Base-by-base conservation (phyloP, 2,113 vertebrate genomes). In the Gobiocypris rarus region DNA sequence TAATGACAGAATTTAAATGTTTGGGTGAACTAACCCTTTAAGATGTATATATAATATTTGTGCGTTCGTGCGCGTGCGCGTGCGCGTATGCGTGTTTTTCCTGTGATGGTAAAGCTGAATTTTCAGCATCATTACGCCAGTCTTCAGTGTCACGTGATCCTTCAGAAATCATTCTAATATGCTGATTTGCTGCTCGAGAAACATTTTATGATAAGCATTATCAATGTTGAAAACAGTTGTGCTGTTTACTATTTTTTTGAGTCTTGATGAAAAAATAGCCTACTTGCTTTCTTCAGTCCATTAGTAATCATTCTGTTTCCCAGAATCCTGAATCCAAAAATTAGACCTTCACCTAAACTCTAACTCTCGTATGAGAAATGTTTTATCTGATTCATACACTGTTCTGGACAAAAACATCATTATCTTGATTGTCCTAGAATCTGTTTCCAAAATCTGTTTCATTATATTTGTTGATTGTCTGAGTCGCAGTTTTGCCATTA, bases 361-460 rank as follows among this genome's bases (percentile, higher is more conserved):
- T 17, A 17, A 70, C 38, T 41, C 31, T 38, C 3, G 9, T 34
- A 69, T 38, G 17, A 67, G 5, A 63, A 14, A 28, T 31, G 1
- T 63, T 67, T 31, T 31, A 65, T 65, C 3, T 31, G 31, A n/a
- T n/a, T n/a, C n/a, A n/a, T n/a, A n/a, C n/a, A n/a, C n/a, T n/a
- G n/a, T n/a, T n/a, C n/a, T n/a, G n/a, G n/a, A n/a, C n/a, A n/a
- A n/a, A n/a, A n/a, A n/a, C n/a, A n/a, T n/a, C 34, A 11, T n/a
- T 41, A 26, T 8, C 8, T 61, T 61, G 13, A n/a, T 38, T 14
- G 75, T 56, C 10, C 34, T 0, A 24, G 34, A 78, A 61, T 43
- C 52, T 59, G 9, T 77, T 76, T 83, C 70, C 56, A 75, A n/a
- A n/a, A n/a, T n/a, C n/a, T n/a, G n/a, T n/a, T 15, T 83, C 15